These are phyloP conservation scores for Odontomachus brunneus DNA, from an alignment of 1,140 invertebrate species.

Conservation along the genomic window DNA sequence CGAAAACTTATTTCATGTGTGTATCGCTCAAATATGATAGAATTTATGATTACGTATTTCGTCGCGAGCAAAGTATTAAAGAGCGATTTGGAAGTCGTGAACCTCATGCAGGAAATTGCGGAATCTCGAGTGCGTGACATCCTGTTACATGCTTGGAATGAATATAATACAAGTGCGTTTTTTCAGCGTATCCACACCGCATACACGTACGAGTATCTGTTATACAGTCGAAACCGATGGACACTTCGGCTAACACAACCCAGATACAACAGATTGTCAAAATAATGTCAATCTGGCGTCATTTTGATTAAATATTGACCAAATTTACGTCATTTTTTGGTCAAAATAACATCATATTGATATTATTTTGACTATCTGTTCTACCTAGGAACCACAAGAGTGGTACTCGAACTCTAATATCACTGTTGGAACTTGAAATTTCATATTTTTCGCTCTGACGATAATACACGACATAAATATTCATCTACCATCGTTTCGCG, in stretches of 20 bases:
- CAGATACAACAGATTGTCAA: too few relatives aligned
- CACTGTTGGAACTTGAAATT: too few relatives aligned
- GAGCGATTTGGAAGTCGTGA: not conserved
- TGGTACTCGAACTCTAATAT: too few relatives aligned
- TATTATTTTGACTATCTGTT: too few relatives aligned
- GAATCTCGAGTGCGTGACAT: conserved; percentile 60
- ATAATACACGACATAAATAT: too few relatives aligned
- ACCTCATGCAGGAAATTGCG: conserved; percentile 52
- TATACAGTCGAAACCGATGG: not conserved
- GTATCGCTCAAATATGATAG: not conserved
- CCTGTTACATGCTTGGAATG: conserved; percentile 61
- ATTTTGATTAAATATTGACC: too few relatives aligned
- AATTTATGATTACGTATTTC: not conserved
- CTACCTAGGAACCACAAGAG: too few relatives aligned
- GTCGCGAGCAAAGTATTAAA: not conserved
- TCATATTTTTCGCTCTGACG: too few relatives aligned
- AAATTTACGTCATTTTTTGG: too few relatives aligned
- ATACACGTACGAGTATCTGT: not conserved
- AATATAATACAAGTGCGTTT: not conserved
- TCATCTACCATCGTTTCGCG: too few relatives aligned
- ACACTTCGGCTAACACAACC: not conserved
- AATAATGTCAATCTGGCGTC: too few relatives aligned
- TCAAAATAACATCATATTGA: too few relatives aligned
- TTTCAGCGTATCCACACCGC: not conserved
- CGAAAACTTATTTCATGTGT: not conserved